These are phyloP conservation scores for Percina caprodes DNA, from an alignment of 2,113 vertebrate species.

Conservation along the genomic window DNA sequence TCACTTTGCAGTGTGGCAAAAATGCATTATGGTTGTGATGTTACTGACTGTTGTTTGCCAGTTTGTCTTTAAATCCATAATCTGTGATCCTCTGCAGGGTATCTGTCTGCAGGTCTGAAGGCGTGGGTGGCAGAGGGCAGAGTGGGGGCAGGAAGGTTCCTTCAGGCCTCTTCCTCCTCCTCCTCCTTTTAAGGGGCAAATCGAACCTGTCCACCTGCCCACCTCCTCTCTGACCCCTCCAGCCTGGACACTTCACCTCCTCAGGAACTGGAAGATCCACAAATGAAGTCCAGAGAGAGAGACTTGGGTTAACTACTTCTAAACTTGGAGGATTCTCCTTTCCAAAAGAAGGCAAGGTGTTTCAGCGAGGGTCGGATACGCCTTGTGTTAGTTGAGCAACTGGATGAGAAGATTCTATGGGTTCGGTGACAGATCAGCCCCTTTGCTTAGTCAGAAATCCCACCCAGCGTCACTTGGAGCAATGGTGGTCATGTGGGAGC, in stretches of 20 bases:
- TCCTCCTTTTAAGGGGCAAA: slow-evolving; percentile 17
- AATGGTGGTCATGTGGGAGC: slow-evolving; percentile 9
- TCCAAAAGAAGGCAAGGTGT: background rate
- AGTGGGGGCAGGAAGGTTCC: slow-evolving; percentile 59
- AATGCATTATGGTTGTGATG: background rate
- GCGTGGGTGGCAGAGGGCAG: slow-evolving; percentile 73
- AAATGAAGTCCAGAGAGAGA: slow-evolving; percentile 71
- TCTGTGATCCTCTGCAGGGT: slow-evolving; percentile 64
- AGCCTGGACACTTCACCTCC: slow-evolving; percentile 74
- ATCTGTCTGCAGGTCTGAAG: slow-evolving; percentile 74
- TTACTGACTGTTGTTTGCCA: background rate
- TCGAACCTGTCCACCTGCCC: slow-evolving; percentile 40
- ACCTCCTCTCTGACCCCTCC: slow-evolving; percentile 52
- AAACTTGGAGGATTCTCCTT: slow-evolving; percentile 30
- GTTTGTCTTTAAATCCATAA: background rate
- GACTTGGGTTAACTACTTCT: slow-evolving; percentile 21
- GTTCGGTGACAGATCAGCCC: background rate
- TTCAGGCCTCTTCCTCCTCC: slow-evolving; percentile 37
- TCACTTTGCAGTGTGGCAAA: background rate
- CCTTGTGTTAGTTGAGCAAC: slow-evolving; percentile 15
- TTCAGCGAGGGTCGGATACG: background rate
- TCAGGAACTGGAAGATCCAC: slow-evolving; percentile 86
- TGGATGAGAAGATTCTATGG: slow-evolving; percentile 5
- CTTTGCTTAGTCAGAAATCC: slow-evolving; percentile 5
- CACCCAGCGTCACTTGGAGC: slow-evolving; percentile 12